phyloP scores from a whole-genome alignment of 2,797 vertebrate species.

The Brotula barbata region DNA sequence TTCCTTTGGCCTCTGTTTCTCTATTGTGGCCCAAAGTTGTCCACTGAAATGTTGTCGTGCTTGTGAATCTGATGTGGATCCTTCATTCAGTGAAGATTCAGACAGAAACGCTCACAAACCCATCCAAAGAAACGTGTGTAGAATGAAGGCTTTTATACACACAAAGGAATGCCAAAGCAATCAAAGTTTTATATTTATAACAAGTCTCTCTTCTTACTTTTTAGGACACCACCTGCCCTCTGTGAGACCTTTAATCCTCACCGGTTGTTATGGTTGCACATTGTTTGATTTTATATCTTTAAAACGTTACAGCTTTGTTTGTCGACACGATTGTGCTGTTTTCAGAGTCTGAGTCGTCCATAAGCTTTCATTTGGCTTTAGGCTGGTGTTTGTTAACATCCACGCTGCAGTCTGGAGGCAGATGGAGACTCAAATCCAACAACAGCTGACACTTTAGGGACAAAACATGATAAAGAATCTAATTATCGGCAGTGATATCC shows the following conservation, averaged over 20 bases:
- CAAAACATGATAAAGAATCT: no score
- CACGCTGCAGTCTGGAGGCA: no score
- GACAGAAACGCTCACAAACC: constrained; percentile 19
- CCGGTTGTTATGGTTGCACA: neutral
- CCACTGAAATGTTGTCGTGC: constrained; percentile 27
- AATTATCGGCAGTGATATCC: no score
- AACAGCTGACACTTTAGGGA: no score
- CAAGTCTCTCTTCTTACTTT: constrained; percentile 26
- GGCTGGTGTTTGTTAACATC: no score
- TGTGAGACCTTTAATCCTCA: neutral
- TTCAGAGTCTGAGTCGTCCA: no score
- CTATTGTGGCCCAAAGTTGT: constrained; percentile 33
- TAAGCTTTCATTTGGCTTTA: neutral
- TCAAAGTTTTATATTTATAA: constrained; percentile 78
- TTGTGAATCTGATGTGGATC: constrained; percentile 29
- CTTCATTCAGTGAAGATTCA: constrained; percentile 22
- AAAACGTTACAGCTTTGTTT: neutral
- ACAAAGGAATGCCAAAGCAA: constrained; percentile 49
- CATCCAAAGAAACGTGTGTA: constrained; percentile 63
- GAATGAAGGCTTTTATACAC: constrained; percentile 47
- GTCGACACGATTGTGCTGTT: no score
- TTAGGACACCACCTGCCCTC: neutral
- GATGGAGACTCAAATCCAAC: no score
- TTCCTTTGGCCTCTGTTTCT: no score
- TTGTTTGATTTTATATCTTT: neutral